phyloP scores from a whole-genome alignment of 2,113 vertebrate genomes.

The Noturus placidus region DNA sequence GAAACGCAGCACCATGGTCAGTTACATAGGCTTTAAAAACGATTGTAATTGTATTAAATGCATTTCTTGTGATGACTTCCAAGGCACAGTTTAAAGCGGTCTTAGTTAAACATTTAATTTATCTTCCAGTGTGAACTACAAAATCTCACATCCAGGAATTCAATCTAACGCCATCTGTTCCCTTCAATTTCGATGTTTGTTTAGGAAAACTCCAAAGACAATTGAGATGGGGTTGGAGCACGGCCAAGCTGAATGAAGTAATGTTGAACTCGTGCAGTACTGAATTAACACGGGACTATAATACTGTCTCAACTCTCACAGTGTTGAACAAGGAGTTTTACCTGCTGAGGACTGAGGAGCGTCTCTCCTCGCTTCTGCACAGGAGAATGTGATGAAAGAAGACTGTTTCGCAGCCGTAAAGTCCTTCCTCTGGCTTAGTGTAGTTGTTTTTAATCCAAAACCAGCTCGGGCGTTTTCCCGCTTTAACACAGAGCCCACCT shows the following conservation, averaged over 20 bases:
- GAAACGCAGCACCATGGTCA: background rate
- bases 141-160: background rate
- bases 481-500: background rate
- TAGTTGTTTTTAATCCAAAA: background rate
- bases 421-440: background rate
- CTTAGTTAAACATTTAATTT: background rate
- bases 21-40: background rate
- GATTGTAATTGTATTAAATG: background rate
- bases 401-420: background rate
- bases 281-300: background rate
- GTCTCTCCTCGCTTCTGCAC: background rate
- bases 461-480: background rate
- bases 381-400: background rate
- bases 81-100: background rate
- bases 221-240: background rate
- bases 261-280: background rate
- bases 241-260: background rate
- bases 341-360: conserved; percentile 8
- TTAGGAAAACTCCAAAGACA: background rate
- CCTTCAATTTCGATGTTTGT: background rate
- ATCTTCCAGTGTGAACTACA: background rate
- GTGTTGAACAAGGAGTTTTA: background rate
- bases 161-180: background rate
- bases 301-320: background rate
- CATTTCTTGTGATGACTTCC: background rate